Percentiles rank a stretch among this genome's conserved stretches.
Evolutionary conservation across 2,113 vertebrate species (phyloP).

Genomic region (Callaeas wilsoni): DNA sequence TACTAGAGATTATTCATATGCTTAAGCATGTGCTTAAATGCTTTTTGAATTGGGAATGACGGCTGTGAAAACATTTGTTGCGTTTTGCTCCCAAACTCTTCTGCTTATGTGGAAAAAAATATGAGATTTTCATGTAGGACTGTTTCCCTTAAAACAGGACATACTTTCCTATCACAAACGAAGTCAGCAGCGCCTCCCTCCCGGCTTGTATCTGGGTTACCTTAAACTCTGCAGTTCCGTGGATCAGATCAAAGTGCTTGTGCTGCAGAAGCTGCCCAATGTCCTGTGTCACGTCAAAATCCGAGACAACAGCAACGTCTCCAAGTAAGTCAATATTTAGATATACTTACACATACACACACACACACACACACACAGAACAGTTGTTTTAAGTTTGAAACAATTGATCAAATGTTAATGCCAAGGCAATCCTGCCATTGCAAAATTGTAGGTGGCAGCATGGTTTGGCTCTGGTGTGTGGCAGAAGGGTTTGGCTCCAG

Average conservation of each 20-base stretch:
- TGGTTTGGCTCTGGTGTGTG: background rate
- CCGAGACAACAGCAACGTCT: conserved; percentile 89
- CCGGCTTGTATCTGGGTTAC: conserved; percentile 91
- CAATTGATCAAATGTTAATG: background rate
- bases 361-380: background rate
- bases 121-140: background rate
- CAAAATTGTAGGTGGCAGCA: background rate
- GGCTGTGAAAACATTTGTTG: background rate
- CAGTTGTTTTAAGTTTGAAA: background rate
- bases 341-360: background rate
- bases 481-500: background rate
- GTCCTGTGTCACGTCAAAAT: conserved; percentile 89
- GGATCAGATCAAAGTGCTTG: conserved; percentile 95
- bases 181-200: conserved; percentile 83
- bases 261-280: conserved; percentile 87
- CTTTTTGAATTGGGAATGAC: background rate
- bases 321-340: conserved; percentile 72
- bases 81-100: background rate
- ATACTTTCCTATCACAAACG: conserved; percentile 88
- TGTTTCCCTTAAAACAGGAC: conserved; percentile 74
- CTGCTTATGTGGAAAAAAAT: background rate
- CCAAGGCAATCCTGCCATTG: background rate
- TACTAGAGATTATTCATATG: background rate
- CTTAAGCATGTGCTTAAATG: background rate
- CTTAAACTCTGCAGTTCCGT: conserved; percentile 98